A percentile compares a stretch with the other conserved stretches of the same genome.
Evolutionary conservation across 2,797 vertebrate genomes (phyloP).

Genomic region (Coilia nasus): DNA sequence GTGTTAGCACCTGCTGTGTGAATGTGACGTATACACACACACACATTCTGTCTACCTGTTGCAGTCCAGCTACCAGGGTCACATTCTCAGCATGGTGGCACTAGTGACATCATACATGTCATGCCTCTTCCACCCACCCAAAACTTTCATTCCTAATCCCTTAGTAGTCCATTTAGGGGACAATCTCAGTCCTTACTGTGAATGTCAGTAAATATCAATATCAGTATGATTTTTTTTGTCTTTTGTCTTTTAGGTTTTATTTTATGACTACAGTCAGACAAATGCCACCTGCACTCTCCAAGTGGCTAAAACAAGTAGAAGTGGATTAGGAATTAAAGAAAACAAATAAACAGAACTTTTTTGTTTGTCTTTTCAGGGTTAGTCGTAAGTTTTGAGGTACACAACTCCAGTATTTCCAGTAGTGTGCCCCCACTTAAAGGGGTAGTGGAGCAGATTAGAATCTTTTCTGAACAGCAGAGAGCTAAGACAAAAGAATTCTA

Average conservation of each 20-base stretch:
- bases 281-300: too few species aligned
- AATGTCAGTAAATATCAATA: too few species aligned
- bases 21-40: conserved; percentile 15
- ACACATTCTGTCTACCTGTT: neutral
- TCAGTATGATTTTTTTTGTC: too few species aligned
- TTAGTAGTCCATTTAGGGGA: neutral
- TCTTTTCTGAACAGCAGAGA: neutral
- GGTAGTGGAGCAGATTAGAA: neutral
- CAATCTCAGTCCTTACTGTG: neutral
- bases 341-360: too few species aligned
- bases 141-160: neutral
- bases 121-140: neutral
- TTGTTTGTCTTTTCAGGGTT: neutral
- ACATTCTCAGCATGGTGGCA: neutral
- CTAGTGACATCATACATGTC: neutral
- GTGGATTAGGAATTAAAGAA: too few species aligned
- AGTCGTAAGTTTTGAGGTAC: neutral
- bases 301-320: too few species aligned
- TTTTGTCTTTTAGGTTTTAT: too few species aligned
- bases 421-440: neutral
- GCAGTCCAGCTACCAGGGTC: neutral
- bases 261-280: too few species aligned
- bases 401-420: neutral
- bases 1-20: conserved; percentile 20
- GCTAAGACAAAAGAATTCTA: neutral